These are phyloP conservation scores for Falcunculus frontatus DNA, from an alignment of 2,113 vertebrate species.

Conservation along the genomic window DNA sequence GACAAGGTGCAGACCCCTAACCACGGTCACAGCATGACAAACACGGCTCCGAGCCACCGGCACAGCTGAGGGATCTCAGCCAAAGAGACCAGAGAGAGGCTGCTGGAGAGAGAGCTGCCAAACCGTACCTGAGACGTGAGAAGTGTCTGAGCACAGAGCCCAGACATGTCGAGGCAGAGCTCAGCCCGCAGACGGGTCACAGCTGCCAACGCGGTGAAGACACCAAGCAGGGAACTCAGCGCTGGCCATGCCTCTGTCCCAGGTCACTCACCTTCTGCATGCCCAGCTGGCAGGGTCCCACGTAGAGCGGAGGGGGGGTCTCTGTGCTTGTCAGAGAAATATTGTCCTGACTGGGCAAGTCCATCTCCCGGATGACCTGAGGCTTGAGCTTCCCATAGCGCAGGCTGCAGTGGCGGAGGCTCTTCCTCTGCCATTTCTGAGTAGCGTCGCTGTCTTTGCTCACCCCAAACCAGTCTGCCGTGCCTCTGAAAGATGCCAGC, in stretches of 20 bases:
- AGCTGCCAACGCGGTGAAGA: neutral
- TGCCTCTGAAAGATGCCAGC: conserved; percentile 81
- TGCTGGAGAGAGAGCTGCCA: neutral
- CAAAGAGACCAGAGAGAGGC: rapidly evolving
- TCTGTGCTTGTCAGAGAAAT: conserved; percentile 94
- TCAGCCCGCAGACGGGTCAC: neutral
- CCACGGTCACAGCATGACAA: neutral
- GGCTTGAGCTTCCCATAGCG: conserved; percentile 96
- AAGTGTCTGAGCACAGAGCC: neutral
- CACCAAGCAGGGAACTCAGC: neutral
- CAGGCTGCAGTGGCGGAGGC: conserved; percentile 95
- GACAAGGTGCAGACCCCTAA: neutral
- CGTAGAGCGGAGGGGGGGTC: conserved; percentile 92
- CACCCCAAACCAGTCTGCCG: conserved; percentile 97
- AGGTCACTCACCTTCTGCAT: conserved; percentile 87
- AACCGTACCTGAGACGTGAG: neutral
- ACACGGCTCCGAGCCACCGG: rapidly evolving
- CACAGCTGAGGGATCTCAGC: neutral
- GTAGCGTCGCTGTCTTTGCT: conserved; percentile 92
- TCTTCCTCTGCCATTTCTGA: conserved; percentile 98
- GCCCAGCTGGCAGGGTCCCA: conserved; percentile 88
- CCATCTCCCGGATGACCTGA: conserved; percentile 94
- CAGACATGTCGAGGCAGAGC: neutral
- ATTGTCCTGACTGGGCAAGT: conserved; percentile 96
- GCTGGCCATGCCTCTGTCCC: neutral